A percentile compares a stretch with the other conserved stretches of the same genome.
These are phyloP conservation scores for Pundamilia nyererei DNA, from an alignment of 2,113 vertebrate species.

Conservation along the genomic window DNA sequence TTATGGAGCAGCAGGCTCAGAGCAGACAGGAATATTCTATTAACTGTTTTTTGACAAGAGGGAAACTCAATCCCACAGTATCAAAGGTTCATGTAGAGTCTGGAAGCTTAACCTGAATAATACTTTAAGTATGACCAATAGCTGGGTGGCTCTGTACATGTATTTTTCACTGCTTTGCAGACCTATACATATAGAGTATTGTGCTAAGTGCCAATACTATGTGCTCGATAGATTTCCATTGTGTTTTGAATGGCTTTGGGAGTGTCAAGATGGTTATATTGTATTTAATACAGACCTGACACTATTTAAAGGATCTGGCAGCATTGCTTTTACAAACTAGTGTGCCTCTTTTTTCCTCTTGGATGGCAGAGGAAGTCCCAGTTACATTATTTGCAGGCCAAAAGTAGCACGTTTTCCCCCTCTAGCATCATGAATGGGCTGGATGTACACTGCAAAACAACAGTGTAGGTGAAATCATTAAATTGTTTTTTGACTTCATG, in stretches of 20 bases:
- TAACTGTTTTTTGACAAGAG: background rate
- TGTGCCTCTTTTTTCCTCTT: background rate
- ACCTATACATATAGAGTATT: background rate
- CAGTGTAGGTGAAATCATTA: background rate
- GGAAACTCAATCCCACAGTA: constrained; percentile 7
- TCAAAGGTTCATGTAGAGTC: constrained; percentile 17
- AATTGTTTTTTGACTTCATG: background rate
- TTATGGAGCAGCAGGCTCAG: background rate
- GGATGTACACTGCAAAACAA: background rate
- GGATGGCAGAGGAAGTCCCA: background rate
- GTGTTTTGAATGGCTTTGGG: background rate
- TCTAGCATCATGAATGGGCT: background rate
- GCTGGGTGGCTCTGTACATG: background rate
- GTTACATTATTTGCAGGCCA: background rate
- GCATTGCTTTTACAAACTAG: background rate
- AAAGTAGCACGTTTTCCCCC: background rate
- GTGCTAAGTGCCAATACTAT: background rate
- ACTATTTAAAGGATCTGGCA: background rate
- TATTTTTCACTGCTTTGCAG: background rate
- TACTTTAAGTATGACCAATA: background rate
- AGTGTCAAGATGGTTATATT: background rate
- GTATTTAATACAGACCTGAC: background rate
- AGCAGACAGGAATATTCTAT: constrained; percentile 12
- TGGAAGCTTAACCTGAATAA: constrained; percentile 17
- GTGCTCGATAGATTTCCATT: background rate